A percentile compares a stretch with the other conserved stretches of the same genome.
Evolutionary conservation across 2,797 vertebrate genomes (phyloP).

Genomic region (Spheniscus humboldti): DNA sequence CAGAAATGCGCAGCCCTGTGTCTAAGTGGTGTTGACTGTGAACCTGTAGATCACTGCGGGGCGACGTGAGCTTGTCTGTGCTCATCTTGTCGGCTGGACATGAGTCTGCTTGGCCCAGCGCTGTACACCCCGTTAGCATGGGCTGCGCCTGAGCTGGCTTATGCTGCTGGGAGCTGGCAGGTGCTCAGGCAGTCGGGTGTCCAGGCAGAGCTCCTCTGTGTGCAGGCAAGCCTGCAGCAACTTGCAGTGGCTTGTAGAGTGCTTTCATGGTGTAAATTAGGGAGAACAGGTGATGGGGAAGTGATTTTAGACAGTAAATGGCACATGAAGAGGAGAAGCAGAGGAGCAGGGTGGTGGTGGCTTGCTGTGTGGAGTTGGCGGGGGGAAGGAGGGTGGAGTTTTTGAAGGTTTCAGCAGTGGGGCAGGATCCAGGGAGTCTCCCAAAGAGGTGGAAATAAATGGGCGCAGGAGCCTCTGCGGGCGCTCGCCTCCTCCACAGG

Average conservation of each 20-base stretch:
- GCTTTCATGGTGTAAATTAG: not conserved
- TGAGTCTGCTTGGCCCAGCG: not conserved
- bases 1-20: not conserved
- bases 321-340: not conserved
- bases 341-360: not conserved
- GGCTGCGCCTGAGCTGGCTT: not conserved
- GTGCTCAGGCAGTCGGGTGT: fast-evolving
- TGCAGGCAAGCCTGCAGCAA: not conserved
- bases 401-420: not conserved
- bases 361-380: not conserved
- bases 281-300: not conserved
- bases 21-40: not conserved
- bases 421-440: not conserved
- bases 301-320: not conserved
- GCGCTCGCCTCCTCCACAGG: fast-evolving
- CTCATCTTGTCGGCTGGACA: not conserved
- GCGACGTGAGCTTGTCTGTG: not conserved
- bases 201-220: not conserved
- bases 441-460: not conserved
- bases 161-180: not conserved
- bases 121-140: fast-evolving
- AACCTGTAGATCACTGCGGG: not conserved
- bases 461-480: not conserved
- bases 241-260: not conserved
- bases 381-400: not conserved